A percentile compares a stretch with the other conserved stretches of the same genome.
phyloP scores from a whole-genome alignment of 2,888 invertebrate species.

The Orgyia antiqua region DNA sequence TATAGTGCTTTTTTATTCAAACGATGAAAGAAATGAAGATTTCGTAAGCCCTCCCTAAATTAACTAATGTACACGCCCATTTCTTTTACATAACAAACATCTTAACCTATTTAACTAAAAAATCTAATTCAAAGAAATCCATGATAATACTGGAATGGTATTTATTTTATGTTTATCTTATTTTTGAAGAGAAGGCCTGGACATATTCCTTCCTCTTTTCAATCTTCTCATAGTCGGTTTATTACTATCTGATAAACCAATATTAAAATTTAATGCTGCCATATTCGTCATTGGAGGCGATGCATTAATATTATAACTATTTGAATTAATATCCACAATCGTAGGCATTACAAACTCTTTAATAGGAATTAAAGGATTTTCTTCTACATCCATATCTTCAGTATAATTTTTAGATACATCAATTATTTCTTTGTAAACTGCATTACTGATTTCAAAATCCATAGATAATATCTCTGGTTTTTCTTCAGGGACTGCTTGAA shows the following conservation, averaged over 20 bases:
- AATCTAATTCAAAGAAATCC: no score
- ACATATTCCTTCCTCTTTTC: constrained; percentile 23
- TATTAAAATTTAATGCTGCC: constrained; percentile 32
- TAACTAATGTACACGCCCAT: no score
- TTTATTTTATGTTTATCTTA: no score
- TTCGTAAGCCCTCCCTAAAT: no score
- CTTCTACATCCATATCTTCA: constrained; percentile 37
- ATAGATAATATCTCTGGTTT: not conserved
- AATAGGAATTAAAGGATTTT: constrained; percentile 4
- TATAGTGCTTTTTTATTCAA: no score
- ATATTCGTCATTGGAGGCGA: no score
- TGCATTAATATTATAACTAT: no score
- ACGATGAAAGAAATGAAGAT: no score
- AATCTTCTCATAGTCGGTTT: constrained; percentile 6
- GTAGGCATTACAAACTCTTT: no score
- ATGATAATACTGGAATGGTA: no score
- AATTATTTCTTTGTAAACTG: not conserved
- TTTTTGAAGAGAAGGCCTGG: constrained; percentile 27
- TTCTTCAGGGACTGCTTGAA: not conserved
- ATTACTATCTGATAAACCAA: constrained; percentile 20
- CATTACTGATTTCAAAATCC: not conserved
- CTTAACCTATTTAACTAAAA: no score
- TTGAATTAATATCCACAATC: constrained; percentile 1
- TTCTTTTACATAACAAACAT: no score
- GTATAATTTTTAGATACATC: not conserved